Percentiles rank a stretch among this genome's conserved stretches.
These are phyloP conservation scores for Chrysoperla carnea DNA, from an alignment of 1,140 invertebrate genomes.

Conservation along the genomic window DNA sequence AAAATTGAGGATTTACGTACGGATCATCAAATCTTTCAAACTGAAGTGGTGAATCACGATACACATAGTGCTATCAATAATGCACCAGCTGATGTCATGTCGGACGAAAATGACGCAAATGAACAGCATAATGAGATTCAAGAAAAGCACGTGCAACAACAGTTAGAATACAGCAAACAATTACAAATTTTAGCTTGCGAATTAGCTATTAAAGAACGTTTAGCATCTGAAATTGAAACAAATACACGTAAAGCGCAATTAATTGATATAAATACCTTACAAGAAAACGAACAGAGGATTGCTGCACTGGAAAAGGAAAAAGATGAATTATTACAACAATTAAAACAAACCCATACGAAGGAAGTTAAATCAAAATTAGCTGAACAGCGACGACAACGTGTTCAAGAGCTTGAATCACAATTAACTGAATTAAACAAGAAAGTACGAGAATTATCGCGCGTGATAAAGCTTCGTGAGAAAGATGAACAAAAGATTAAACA, in stretches of 20 bases:
- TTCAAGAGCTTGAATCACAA: conserved; percentile 60
- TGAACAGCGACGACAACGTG: conserved; percentile 53
- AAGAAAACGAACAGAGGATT: conserved; percentile 55
- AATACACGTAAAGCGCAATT: conserved; percentile 37
- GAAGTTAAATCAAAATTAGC: conserved; percentile 32
- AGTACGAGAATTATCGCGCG: conserved; percentile 48
- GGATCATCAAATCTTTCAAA: conserved; percentile 15
- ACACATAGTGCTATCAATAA: conserved; percentile 8
- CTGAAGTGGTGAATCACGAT: conserved; percentile 21
- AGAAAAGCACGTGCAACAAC: conserved; percentile 40
- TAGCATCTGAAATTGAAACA: conserved; percentile 45
- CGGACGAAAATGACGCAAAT: conserved; percentile 14
- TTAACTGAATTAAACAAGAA: conserved; percentile 56
- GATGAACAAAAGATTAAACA: conserved; percentile 59
- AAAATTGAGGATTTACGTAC: conserved; percentile 36
- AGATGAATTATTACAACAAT: conserved; percentile 41
- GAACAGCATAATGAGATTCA: conserved; percentile 24
- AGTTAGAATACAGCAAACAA: conserved; percentile 37
- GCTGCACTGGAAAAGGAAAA: conserved; percentile 52
- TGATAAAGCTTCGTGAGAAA: conserved; percentile 67
- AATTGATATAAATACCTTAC: conserved; percentile 30
- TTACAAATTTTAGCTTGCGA: conserved; percentile 53
- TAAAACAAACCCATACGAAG: conserved; percentile 35
- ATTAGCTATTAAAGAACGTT: conserved; percentile 55
- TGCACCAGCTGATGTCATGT: conserved; percentile 27